Percentiles rank a stretch among this genome's conserved stretches.
These are phyloP conservation scores for Adineta ricciae DNA, from an alignment of 2,888 invertebrate genomes.

Conservation along the genomic window DNA sequence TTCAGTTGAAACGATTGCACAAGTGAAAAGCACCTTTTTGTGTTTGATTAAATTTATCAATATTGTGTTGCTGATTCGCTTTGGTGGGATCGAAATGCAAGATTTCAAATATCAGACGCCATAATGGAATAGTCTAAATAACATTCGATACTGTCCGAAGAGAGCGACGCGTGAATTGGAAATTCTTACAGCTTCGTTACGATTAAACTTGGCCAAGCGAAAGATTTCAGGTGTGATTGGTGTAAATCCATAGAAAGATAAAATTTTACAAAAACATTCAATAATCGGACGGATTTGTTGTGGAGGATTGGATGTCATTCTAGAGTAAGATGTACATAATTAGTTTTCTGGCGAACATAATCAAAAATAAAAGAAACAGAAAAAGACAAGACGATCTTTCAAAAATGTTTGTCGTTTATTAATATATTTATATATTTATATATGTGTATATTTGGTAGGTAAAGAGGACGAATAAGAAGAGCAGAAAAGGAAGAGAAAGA, in stretches of 20 bases:
- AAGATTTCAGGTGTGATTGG: not conserved
- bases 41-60: not conserved
- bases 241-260: slow-evolving; percentile 5
- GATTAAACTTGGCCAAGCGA: not conserved
- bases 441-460: not conserved
- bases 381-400: not conserved
- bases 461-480: not conserved
- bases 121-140: slow-evolving; percentile 1
- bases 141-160: not conserved
- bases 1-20: not conserved
- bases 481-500: not conserved
- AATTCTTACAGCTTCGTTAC: not conserved
- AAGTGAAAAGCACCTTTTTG: not conserved
- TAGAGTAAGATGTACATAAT: not conserved
- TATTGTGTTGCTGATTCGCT: not conserved
- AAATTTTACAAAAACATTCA: slow-evolving; percentile 21
- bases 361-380: not conserved
- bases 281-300: slow-evolving; percentile 6
- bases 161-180: not conserved
- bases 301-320: not conserved
- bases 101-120: slow-evolving; percentile 1
- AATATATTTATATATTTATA: not conserved
- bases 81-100: not conserved
- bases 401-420: not conserved
- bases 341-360: not conserved